Conservation (phyloP, 2,113 vertebrate genomes). For the Lampris incognitus region DNA sequence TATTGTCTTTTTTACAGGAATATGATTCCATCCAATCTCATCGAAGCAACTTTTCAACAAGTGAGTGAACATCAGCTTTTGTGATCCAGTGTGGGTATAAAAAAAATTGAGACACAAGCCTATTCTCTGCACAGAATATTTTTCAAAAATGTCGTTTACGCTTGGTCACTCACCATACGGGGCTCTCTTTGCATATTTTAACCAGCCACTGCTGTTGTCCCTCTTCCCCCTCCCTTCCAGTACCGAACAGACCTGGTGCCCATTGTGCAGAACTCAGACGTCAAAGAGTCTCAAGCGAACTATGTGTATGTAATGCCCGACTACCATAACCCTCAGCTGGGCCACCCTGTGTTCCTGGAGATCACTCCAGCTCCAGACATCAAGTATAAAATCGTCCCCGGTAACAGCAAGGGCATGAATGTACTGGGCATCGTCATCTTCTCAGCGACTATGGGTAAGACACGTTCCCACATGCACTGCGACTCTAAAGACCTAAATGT, state of each 20-base stretch:
- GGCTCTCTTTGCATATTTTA: not conserved
- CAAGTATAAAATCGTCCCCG: conserved; percentile 85
- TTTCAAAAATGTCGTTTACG: too few relatives aligned
- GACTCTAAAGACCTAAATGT: too few relatives aligned
- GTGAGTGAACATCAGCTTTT: conserved; percentile 65
- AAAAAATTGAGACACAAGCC: too few relatives aligned
- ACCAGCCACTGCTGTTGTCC: conserved; percentile 9
- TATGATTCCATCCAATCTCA: conserved; percentile 92
- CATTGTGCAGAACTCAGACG: conserved; percentile 61
- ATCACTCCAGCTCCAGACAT: conserved; percentile 86
- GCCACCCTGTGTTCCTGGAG: conserved; percentile 85
- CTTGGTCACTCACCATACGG: not conserved
- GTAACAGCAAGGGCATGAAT: conserved; percentile 91
- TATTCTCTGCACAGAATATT: too few relatives aligned
- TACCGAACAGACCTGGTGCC: conserved; percentile 89
- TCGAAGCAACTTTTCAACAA: conserved; percentile 93
- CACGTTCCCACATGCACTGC: too few relatives aligned
- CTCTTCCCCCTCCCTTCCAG: conserved; percentile 63
- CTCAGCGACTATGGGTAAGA: conserved; percentile 90
- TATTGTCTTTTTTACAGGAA: conserved; percentile 78
- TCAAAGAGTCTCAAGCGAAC: conserved; percentile 76
- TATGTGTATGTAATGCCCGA: conserved; percentile 88
- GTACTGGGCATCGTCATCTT: conserved; percentile 93
- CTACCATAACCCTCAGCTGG: conserved; percentile 81
- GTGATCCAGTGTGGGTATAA: too few relatives aligned